Base-by-base conservation (phyloP, 1,140 invertebrate species). In the Achatina immaculata region DNA sequence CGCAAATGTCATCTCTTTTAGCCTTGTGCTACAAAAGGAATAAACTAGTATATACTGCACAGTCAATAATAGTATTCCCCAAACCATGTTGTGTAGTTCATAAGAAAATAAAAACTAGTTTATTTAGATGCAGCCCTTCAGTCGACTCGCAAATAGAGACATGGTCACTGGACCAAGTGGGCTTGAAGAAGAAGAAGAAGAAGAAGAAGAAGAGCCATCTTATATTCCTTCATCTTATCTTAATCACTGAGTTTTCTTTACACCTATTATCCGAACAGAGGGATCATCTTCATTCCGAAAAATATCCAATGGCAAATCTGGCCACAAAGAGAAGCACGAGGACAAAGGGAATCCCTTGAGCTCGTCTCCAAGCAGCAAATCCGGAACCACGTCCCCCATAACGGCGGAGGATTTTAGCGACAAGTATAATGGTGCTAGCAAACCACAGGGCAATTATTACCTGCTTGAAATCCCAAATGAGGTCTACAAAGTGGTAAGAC, bases 221-320 rank as follows among this genome's bases (percentile, higher is more conserved):
- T 24, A 11, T 19, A 21, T 3, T 4, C 4, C 21, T 19, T 58
- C 55, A 14, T 58, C 55, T 24, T 14, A 24, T n/a, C n/a, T n/a
- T n/a, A n/a, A n/a, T n/a, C n/a, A n/a, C n/a, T n/a, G n/a, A n/a
- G n/a, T n/a, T n/a, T n/a, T n/a, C n/a, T n/a, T n/a, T n/a, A n/a
- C n/a, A n/a, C n/a, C n/a, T n/a, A n/a, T n/a, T n/a, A 58, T 21
- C n/a, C 55, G 55, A 58, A n/a, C 55, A 4, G 21, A 4, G 7
- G 21, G 11, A 11, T 14, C 55, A 58, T 58, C 55, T 14, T 58
- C 55, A 58, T 21, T 76, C 51, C 19, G 51, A 36, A 76, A 58
- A 38, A 58, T 76, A 36, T 78, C 58, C n/a, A 78, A 78, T 28
- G 76, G 76, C 7, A 78, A 68, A 28, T 38, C 76, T 21, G 68